Conservation (phyloP, 2,888 invertebrate genomes). For the Cecidostiba fungosa region DNA sequence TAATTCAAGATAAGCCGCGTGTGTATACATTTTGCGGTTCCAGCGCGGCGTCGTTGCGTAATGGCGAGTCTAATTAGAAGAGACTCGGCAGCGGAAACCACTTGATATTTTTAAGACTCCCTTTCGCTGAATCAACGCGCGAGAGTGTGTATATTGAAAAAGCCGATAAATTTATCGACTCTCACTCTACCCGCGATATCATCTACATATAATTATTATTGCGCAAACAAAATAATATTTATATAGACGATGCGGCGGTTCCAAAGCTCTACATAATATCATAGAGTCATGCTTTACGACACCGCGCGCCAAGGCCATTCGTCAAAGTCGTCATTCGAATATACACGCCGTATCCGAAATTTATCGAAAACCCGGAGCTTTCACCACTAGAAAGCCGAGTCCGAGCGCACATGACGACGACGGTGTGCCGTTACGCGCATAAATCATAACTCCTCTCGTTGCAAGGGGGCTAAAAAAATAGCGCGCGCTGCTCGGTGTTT, state of each 20-base stretch:
- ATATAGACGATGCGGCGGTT: not conserved
- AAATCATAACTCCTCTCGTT: conserved; percentile 42
- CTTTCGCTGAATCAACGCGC: not conserved
- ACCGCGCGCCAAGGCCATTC: not conserved
- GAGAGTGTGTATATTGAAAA: not conserved
- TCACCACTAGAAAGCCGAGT: not conserved
- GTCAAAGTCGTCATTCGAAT: too few species aligned
- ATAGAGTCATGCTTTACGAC: not conserved
- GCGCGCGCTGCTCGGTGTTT: conserved; percentile 25
- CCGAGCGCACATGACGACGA: not conserved
- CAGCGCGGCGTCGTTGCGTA: conserved; percentile 10
- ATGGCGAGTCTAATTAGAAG: conserved; percentile 42
- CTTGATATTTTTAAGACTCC: conserved; percentile 28
- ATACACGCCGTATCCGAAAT: not conserved
- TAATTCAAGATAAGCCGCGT: conserved; percentile 8
- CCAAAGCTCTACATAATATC: too few species aligned
- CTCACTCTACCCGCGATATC: not conserved
- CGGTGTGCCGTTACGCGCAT: conserved; percentile 46
- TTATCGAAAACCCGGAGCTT: not conserved
- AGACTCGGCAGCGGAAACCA: conserved; percentile 11
- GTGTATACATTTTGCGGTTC: conserved; percentile 27
- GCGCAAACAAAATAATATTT: not conserved
- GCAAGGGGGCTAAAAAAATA: conserved; percentile 14
- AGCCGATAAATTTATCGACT: not conserved
- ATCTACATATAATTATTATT: too few species aligned